These are phyloP conservation scores for Ictalurus furcatus DNA, from an alignment of 2,113 vertebrate species.

Conservation along the genomic window DNA sequence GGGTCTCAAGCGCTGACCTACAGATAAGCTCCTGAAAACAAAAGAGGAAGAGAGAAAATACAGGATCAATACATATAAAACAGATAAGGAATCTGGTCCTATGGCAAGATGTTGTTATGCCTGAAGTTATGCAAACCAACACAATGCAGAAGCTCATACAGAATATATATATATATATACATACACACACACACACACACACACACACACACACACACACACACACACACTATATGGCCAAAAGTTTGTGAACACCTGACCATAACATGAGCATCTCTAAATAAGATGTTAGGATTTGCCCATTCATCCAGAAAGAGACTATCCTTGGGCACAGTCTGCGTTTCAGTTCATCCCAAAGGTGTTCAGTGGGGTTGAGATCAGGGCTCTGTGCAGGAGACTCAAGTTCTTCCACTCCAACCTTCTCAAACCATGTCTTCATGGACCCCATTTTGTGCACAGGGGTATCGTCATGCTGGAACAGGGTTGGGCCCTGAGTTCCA, in stretches of 20 bases:
- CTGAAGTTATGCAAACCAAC: not conserved
- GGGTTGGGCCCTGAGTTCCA: not conserved
- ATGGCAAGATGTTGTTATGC: not conserved
- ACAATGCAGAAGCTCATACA: not conserved
- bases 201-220: no score
- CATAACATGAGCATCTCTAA: no score
- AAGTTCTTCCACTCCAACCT: not conserved
- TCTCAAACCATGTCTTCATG: not conserved
- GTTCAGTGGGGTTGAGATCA: not conserved
- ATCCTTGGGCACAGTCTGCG: no score
- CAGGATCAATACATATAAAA: not conserved
- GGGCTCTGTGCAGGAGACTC: not conserved
- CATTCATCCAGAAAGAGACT: no score
- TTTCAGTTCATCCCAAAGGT: not conserved
- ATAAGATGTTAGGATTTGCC: no score
- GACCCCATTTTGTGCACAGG: not conserved
- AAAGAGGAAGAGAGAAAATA: not conserved
- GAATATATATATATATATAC: no score
- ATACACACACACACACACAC: no score
- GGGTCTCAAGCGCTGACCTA: constrained; percentile 87
- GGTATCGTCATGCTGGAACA: not conserved
- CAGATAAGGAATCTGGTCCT: not conserved
- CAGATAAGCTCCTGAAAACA: constrained; percentile 86
- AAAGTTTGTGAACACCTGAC: not conserved
- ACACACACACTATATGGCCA: not conserved